Conservation (phyloP, 2,888 invertebrate species). For the Labia minor region DNA sequence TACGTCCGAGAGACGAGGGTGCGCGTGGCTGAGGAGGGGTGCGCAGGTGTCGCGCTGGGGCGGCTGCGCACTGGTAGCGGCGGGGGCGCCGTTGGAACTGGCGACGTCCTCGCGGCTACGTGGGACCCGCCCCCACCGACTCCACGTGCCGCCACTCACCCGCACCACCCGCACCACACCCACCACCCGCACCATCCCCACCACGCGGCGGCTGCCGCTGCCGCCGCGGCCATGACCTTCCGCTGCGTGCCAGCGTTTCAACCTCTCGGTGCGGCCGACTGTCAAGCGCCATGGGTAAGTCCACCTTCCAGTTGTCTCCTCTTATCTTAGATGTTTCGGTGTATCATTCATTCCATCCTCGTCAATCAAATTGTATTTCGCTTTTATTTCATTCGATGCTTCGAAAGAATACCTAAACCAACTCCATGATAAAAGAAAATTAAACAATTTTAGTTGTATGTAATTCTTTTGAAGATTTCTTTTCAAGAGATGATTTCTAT, state of each 20-base stretch:
- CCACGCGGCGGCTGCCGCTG: background rate
- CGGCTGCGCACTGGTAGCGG: background rate
- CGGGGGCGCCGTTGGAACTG: background rate
- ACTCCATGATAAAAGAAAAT: too few relatives aligned
- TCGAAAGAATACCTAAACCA: too few relatives aligned
- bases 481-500: too few relatives aligned
- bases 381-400: too few relatives aligned
- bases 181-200: background rate
- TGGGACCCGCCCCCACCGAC: background rate
- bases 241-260: slow-evolving; percentile 57
- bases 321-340: background rate
- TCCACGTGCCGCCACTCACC: background rate
- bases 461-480: too few relatives aligned
- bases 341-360: background rate
- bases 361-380: background rate
- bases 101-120: background rate
- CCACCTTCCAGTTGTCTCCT: background rate
- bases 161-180: background rate
- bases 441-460: too few relatives aligned
- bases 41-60: background rate
- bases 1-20: background rate
- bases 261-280: slow-evolving; percentile 49
- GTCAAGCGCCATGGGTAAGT: slow-evolving; percentile 58
- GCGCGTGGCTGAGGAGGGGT: background rate
- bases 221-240: slow-evolving; percentile 47